Conservation (phyloP, 2,797 vertebrate species). For the Spizella passerina region DNA sequence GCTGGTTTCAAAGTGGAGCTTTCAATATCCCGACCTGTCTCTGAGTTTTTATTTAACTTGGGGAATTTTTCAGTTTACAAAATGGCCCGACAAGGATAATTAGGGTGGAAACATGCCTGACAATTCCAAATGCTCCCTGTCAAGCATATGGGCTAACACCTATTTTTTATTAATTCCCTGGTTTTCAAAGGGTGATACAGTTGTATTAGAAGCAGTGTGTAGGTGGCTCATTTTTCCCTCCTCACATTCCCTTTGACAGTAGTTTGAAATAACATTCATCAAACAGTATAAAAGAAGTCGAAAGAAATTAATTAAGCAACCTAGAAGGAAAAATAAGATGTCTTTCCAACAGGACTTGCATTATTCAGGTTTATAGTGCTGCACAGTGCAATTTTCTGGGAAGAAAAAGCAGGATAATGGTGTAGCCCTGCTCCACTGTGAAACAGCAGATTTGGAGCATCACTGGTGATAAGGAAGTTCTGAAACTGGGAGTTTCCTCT, state of each 20-base stretch:
- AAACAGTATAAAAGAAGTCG: not conserved
- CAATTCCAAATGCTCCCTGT: not conserved
- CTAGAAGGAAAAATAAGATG: not conserved
- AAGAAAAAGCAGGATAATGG: not conserved
- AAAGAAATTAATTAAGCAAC: slow-evolving; percentile 30
- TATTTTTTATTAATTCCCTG: slow-evolving; percentile 34
- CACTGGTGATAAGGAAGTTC: not conserved
- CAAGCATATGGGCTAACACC: not conserved
- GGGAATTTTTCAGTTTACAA: not conserved
- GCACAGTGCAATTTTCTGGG: not conserved
- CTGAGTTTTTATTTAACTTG: not conserved
- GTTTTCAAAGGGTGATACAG: not conserved
- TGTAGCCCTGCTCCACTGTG: not conserved
- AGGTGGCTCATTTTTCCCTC: slow-evolving; percentile 27
- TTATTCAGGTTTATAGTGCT: not conserved
- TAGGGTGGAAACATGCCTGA: not conserved
- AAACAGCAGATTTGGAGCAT: not conserved
- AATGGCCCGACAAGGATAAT: not conserved
- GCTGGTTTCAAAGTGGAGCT: not conserved
- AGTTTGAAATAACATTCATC: slow-evolving; percentile 33
- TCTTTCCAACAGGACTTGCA: not conserved
- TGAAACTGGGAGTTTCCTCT: not conserved
- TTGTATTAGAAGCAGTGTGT: not conserved
- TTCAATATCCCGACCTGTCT: not conserved
- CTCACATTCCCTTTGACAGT: not conserved